Evolutionary conservation across 2,113 vertebrate species (phyloP).

Genomic region (Callithrix jacchus): DNA sequence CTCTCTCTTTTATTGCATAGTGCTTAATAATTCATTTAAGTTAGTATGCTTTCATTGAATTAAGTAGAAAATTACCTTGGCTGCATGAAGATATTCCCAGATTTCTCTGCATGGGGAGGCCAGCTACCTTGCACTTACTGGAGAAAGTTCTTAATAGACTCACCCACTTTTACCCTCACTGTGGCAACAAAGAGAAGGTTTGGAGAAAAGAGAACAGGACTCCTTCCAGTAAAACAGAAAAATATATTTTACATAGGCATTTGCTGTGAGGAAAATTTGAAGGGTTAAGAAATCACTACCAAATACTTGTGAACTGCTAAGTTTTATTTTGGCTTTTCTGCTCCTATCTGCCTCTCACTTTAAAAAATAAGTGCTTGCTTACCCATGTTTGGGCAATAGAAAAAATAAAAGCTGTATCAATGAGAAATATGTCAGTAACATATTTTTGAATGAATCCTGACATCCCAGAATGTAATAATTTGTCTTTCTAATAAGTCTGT

Average conservation of each 20-base stretch:
- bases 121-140: background rate
- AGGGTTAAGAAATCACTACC: background rate
- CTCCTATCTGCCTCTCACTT: background rate
- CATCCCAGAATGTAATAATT: background rate
- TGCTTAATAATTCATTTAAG: background rate
- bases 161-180: background rate
- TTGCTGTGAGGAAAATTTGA: background rate
- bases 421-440: background rate
- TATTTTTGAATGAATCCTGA: background rate
- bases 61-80: conserved; percentile 1
- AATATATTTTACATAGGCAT: background rate
- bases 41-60: background rate
- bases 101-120: background rate
- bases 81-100: background rate
- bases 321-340: background rate
- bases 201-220: background rate
- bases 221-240: background rate
- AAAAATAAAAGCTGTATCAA: background rate
- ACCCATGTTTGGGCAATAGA: too few relatives aligned
- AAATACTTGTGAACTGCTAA: background rate
- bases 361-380: background rate
- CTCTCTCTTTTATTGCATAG: background rate
- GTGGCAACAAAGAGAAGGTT: background rate
- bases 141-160: background rate
- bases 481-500: background rate